These are phyloP conservation scores for Tamias sibiricus DNA, from an alignment of 2,113 vertebrate genomes.

Conservation along the genomic window DNA sequence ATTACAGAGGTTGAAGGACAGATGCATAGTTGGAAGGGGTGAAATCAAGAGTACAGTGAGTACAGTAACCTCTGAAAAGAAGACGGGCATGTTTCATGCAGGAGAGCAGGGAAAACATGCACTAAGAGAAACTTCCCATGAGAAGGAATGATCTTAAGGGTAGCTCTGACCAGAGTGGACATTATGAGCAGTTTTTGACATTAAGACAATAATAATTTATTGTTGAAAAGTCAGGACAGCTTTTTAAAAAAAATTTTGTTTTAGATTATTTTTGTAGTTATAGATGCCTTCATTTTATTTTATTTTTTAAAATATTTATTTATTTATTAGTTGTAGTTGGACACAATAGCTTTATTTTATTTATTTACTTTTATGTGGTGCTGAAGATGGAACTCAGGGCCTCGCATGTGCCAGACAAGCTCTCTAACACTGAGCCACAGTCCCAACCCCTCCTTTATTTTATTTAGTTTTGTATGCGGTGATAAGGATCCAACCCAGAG, in stretches of 20 bases:
- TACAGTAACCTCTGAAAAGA: neutral
- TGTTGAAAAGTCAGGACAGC: neutral
- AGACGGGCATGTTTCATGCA: neutral
- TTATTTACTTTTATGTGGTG: too few relatives aligned
- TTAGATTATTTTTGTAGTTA: too few relatives aligned
- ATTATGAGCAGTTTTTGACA: neutral
- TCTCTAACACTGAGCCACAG: too few relatives aligned
- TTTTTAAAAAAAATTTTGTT: conserved; percentile 20
- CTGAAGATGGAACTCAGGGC: too few relatives aligned
- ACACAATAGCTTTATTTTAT: too few relatives aligned
- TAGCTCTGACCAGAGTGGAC: neutral
- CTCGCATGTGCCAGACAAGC: too few relatives aligned
- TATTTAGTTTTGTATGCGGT: too few relatives aligned
- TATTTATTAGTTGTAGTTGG: too few relatives aligned
- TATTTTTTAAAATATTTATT: too few relatives aligned
- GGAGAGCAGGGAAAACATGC: neutral
- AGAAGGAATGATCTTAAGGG: neutral
- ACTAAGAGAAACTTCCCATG: neutral
- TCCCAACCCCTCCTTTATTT: too few relatives aligned
- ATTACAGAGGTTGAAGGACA: neutral
- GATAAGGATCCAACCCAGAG: too few relatives aligned
- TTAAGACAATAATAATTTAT: neutral
- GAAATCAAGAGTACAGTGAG: neutral
- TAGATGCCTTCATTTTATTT: too few relatives aligned
- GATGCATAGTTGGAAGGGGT: neutral